phyloP scores from a whole-genome alignment of 1,140 invertebrate species.

The Pseudoatta argentina region DNA sequence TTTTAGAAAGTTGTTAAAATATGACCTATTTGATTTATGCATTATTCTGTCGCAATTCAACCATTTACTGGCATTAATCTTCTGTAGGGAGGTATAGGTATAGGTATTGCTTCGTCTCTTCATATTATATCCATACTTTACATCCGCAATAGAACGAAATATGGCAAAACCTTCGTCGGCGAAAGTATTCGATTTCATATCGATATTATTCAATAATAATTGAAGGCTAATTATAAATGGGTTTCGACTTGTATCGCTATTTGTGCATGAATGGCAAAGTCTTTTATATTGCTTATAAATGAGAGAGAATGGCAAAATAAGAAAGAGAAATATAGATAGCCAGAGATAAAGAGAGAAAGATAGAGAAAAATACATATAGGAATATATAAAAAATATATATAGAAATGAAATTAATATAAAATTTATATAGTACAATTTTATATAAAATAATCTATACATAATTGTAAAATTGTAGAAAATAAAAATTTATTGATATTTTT shows the following conservation, averaged over 20 bases:
- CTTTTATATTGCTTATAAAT: background rate
- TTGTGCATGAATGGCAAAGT: background rate
- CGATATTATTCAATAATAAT: constrained; percentile 25
- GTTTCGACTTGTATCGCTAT: background rate
- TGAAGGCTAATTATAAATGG: background rate
- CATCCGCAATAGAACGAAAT: background rate
- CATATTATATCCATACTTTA: background rate
- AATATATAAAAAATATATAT: no score
- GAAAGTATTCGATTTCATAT: constrained; percentile 30
- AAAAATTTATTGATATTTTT: background rate
- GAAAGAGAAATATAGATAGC: background rate
- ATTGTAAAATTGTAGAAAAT: background rate
- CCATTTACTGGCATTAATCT: background rate
- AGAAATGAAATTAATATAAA: background rate
- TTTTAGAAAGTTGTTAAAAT: background rate
- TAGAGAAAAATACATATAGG: no score
- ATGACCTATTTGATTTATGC: background rate
- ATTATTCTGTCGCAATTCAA: background rate
- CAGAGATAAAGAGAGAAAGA: background rate
- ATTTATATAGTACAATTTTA: background rate
- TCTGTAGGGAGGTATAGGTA: background rate
- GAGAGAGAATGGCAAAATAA: background rate
- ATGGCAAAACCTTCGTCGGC: constrained; percentile 2
- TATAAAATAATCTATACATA: background rate
- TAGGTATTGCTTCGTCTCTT: background rate